A percentile compares a stretch with the other conserved stretches of the same genome.
Conservation (phyloP, 2,888 invertebrate species). For the Bombylius major region DNA sequence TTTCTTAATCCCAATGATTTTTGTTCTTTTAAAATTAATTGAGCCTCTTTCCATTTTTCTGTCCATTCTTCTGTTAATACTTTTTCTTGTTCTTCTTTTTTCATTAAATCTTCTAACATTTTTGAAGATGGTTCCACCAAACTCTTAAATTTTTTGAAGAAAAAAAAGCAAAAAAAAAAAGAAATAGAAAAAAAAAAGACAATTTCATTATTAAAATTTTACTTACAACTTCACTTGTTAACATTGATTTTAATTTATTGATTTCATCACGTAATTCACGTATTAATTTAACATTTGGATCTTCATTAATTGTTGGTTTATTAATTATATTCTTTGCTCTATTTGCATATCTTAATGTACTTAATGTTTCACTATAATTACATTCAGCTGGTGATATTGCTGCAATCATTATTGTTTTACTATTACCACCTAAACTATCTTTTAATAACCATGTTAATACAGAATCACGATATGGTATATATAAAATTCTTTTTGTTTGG, state of each 20-base stretch:
- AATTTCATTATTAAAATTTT: neutral
- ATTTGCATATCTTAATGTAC: slow-evolving; percentile 77
- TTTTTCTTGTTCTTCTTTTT: slow-evolving; percentile 83
- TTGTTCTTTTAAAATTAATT: slow-evolving; percentile 77
- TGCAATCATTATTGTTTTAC: slow-evolving; percentile 86
- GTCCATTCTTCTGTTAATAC: slow-evolving; percentile 86
- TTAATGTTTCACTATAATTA: slow-evolving; percentile 77
- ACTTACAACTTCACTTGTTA: slow-evolving; percentile 53
- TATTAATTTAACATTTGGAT: slow-evolving; percentile 77
- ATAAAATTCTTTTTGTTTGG: slow-evolving; percentile 43
- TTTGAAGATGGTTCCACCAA: slow-evolving; percentile 47
- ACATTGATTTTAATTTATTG: slow-evolving; percentile 61
- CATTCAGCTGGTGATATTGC: slow-evolving; percentile 70
- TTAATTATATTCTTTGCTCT: slow-evolving; percentile 84
- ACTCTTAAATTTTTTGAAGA: slow-evolving; percentile 28
- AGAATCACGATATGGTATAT: slow-evolving; percentile 80
- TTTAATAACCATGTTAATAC: slow-evolving; percentile 80
- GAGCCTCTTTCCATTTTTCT: slow-evolving; percentile 85
- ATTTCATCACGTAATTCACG: slow-evolving; percentile 76
- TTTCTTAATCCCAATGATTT: slow-evolving; percentile 75
- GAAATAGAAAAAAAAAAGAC: slow-evolving; percentile 1
- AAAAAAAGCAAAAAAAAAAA: neutral
- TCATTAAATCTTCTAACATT: slow-evolving; percentile 70
- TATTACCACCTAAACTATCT: slow-evolving; percentile 80
- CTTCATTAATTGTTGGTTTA: slow-evolving; percentile 82